These are phyloP conservation scores for Pycnomerus fuliginosus DNA, from an alignment of 2,888 invertebrate genomes.

Conservation along the genomic window DNA sequence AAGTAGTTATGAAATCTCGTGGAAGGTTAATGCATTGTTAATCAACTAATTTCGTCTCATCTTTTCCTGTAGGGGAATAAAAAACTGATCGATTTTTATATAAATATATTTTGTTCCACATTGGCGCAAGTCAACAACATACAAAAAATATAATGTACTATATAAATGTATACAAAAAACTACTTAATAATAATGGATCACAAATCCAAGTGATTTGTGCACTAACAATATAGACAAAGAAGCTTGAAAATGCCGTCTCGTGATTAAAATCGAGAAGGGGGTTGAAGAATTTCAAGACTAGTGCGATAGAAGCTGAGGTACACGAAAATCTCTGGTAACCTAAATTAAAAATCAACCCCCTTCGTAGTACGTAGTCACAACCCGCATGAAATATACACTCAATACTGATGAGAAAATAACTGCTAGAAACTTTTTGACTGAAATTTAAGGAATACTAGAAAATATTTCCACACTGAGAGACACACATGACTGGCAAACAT, in stretches of 20 bases:
- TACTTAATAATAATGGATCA: conserved; percentile 37
- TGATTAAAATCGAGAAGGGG: conserved; percentile 5
- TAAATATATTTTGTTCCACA: conserved; percentile 56
- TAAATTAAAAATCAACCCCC: conserved; percentile 26
- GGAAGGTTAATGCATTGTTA: conserved; percentile 40
- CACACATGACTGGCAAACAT: conserved; percentile 33
- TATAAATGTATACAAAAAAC: conserved; percentile 49
- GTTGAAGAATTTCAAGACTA: conserved; percentile 38
- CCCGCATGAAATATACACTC: conserved; percentile 46
- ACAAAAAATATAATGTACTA: conserved; percentile 54
- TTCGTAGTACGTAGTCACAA: conserved; percentile 43
- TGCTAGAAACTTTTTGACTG: conserved; percentile 15
- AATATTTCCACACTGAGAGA: conserved; percentile 32
- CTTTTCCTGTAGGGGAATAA: conserved; percentile 14
- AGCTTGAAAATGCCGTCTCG: conserved; percentile 7
- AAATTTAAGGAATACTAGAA: conserved; percentile 14
- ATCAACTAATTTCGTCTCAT: not conserved
- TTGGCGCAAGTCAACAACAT: conserved; percentile 56
- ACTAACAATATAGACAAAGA: conserved; percentile 12
- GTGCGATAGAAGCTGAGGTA: conserved; percentile 39
- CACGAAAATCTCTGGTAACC: conserved; percentile 38
- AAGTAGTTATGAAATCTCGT: conserved; percentile 41
- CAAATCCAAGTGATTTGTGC: conserved; percentile 14
- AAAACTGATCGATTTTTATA: conserved; percentile 41
- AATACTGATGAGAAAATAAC: conserved; percentile 42